Evolutionary conservation across 2,797 vertebrate species (phyloP).

Genomic region (Mastacembelus armatus): DNA sequence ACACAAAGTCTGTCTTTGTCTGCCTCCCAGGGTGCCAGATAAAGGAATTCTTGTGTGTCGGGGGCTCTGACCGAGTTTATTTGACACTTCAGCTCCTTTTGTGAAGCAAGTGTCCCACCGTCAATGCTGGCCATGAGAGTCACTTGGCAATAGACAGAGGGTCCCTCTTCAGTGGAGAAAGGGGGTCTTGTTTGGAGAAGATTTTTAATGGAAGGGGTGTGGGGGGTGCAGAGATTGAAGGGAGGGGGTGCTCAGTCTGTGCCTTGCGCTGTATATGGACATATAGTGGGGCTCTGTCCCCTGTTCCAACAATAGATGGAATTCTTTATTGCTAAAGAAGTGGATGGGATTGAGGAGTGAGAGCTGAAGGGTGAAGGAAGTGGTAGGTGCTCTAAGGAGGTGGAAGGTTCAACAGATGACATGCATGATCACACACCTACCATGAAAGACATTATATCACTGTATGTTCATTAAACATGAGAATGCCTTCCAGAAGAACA

Average conservation of each 20-base stretch:
- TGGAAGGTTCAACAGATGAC: constrained; percentile 20
- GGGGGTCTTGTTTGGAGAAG: constrained; percentile 92
- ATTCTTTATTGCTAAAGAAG: constrained; percentile 83
- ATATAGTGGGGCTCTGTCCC: constrained; percentile 93
- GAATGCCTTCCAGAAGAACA: neutral
- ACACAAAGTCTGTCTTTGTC: constrained; percentile 90
- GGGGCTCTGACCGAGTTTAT: constrained; percentile 91
- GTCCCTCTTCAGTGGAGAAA: constrained; percentile 97
- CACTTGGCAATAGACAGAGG: constrained; percentile 93
- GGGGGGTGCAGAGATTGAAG: constrained; percentile 33
- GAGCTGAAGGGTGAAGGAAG: constrained; percentile 22
- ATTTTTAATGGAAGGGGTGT: constrained; percentile 87
- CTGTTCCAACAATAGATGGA: constrained; percentile 83
- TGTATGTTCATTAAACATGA: neutral
- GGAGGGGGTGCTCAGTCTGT: constrained; percentile 70
- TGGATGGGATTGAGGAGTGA: constrained; percentile 17
- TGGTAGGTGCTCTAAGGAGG: constrained; percentile 15
- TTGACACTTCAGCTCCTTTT: constrained; percentile 94
- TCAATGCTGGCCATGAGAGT: constrained; percentile 95
- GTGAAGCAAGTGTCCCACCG: constrained; percentile 91
- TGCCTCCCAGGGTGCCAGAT: constrained; percentile 88
- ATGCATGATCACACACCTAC: neutral
- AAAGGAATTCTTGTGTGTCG: constrained; percentile 93
- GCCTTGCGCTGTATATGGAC: constrained; percentile 67
- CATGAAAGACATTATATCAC: neutral